Evolutionary conservation across 23 tunicate species (phyloP), one percentile per base, ranked within the genome.

Genomic region (Halocynthia roretzi): DNA sequence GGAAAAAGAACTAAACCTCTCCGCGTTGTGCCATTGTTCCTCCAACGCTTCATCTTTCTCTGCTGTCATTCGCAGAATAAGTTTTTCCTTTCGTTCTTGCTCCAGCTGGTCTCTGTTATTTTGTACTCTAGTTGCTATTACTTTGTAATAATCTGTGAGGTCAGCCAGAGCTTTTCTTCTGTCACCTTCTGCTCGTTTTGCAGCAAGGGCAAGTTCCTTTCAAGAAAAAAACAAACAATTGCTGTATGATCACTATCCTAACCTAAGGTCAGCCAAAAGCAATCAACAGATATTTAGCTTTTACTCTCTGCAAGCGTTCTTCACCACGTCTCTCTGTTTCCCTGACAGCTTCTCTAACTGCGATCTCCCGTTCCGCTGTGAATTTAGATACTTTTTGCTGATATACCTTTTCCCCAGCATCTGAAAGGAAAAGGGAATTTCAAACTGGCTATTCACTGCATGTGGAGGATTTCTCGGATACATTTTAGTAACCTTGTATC

Each of bases 21-120:
- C 90, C 0, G 90, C 90, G 53, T 23, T 23, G 52, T 85, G 67
- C 90, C 90, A 85, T 81, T 85, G 90, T 49, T 72, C 80, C 19
- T 72, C 72, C 23, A 85, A 70, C n/a, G 90, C 90, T n/a, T 63
- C 19, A 53, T 80, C 69, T 69, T 73, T 85, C 65, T 80, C 90
- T 64, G 73, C 64, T 0, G 72, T 55, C 76, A 55, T 80, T 73
- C 67, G 64, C 17, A 52, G 11, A 17, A 85, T 71, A 6, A 85
- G 61, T 18, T 80, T 67, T 22, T 80, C 61, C 7, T 15, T 80
- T 73, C 77, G 61, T 60, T 85, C 90, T 51, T 80, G 54, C 50
- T 85, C 90, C 11, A 85, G 52, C 40, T 61, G n/a, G 51, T 72
- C 83, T 58, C 90, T 44, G 54, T 65, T 74, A 18, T 18, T 50